These are phyloP conservation scores for Tetragnatha montana DNA, from an alignment of 2,888 invertebrate genomes.

Conservation along the genomic window DNA sequence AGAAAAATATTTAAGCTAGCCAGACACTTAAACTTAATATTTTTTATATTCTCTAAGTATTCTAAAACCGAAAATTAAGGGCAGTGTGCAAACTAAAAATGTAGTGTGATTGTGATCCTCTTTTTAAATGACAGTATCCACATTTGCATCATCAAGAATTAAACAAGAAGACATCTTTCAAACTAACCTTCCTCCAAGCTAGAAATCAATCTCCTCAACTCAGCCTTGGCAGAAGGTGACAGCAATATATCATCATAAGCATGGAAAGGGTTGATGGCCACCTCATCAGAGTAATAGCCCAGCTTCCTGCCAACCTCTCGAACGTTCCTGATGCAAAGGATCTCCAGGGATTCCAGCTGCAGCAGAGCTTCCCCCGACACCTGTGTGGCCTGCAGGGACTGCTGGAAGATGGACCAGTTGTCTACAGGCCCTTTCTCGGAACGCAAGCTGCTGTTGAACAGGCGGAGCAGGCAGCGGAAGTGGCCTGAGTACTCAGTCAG, in stretches of 20 bases:
- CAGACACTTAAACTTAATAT: too few species aligned
- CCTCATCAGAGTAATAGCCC: slow-evolving; percentile 73
- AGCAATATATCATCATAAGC: slow-evolving; percentile 66
- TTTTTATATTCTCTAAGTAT: too few species aligned
- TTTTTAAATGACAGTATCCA: too few species aligned
- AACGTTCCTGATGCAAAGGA: slow-evolving; percentile 80
- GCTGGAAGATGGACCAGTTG: slow-evolving; percentile 82
- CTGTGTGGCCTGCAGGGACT: slow-evolving; percentile 76
- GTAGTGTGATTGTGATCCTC: too few species aligned
- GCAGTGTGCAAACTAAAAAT: too few species aligned
- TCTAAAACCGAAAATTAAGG: too few species aligned
- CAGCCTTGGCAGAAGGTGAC: slow-evolving; percentile 50
- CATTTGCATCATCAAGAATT: too few species aligned
- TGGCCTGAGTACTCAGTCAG: slow-evolving; percentile 80
- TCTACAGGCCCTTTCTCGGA: slow-evolving; percentile 78
- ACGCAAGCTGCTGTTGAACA: slow-evolving; percentile 79
- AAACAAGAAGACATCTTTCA: too few species aligned
- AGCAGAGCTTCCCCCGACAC: slow-evolving; percentile 81
- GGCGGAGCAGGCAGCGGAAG: slow-evolving; percentile 81
- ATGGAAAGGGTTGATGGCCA: slow-evolving; percentile 60
- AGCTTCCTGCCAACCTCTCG: slow-evolving; percentile 78
- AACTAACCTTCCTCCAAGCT: slow-evolving; percentile 57
- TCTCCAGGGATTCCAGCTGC: slow-evolving; percentile 83
- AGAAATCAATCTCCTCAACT: slow-evolving; percentile 53
- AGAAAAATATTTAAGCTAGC: too few species aligned